These are phyloP conservation scores for Poecilia picta DNA, from an alignment of 2,797 vertebrate genomes.

Conservation along the genomic window DNA sequence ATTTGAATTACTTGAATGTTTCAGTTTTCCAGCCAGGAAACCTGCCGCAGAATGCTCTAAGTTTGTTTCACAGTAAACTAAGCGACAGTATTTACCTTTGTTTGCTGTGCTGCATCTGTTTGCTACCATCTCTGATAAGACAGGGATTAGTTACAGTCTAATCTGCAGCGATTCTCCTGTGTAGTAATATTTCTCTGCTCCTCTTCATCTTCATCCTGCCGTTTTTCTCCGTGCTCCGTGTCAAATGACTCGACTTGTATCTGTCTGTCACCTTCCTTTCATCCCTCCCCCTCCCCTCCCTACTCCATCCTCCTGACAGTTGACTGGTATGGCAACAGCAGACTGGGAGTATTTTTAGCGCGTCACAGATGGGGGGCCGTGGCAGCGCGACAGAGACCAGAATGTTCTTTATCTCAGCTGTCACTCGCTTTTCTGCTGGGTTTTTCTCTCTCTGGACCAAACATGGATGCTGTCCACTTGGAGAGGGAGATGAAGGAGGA, in stretches of 20 bases:
- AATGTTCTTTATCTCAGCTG: slow-evolving; percentile 79
- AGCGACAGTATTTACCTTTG: background rate
- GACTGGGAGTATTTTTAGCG: slow-evolving; percentile 74
- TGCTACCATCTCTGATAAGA: background rate
- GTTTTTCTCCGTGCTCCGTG: slow-evolving; percentile 16
- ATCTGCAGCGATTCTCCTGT: background rate
- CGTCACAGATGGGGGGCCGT: slow-evolving; percentile 57
- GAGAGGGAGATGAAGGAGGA: background rate
- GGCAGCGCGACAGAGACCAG: slow-evolving; percentile 67
- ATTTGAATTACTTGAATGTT: background rate
- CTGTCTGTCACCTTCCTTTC: slow-evolving; percentile 44
- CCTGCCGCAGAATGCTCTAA: background rate
- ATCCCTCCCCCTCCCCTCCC: background rate
- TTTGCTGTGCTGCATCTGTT: background rate
- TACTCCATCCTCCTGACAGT: slow-evolving; percentile 43
- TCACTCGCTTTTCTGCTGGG: slow-evolving; percentile 30
- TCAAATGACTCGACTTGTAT: slow-evolving; percentile 41
- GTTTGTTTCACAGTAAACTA: background rate
- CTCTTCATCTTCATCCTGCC: background rate
- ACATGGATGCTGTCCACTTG: slow-evolving; percentile 51
- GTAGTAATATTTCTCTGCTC: background rate
- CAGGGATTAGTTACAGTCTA: background rate
- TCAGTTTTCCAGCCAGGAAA: background rate
- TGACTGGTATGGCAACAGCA: slow-evolving; percentile 64
- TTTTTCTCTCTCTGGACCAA: slow-evolving; percentile 25